Evolutionary conservation across 2,888 invertebrate genomes (phyloP), one percentile per base, ranked within the genome.

Genomic region (Orthonychiurus folsomi): DNA sequence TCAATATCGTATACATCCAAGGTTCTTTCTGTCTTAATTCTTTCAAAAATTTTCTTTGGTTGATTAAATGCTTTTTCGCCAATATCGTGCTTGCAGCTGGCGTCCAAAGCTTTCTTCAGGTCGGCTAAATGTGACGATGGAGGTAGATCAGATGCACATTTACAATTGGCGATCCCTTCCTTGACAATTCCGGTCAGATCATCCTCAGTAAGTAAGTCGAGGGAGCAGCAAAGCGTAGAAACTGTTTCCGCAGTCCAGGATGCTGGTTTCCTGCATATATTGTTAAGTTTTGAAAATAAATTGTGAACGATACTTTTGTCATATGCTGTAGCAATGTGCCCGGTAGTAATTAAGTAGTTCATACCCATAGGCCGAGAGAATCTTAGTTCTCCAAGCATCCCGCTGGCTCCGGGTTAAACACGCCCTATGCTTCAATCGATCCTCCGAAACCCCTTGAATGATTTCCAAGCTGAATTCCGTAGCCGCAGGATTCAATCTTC

Each of bases 51-150:
- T 55, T 59, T 57, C 56, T 67, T 71, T 15, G 66, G 28, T 2
- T 57, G 53, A 1, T 50, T 12, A 1, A 27, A 56, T n/a, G 61
- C 20, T 15, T 63, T 59, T 21, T 61, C 63, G 12, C 62, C 67
- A 2, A 68, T 20, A 56, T 69, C 69, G 58, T 71, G 66, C 20
- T 64, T 63, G 50, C 71, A 71, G 56, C 62, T 67, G 1, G 62
- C 64, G 3, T 71, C 63, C 20, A 71, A 48, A 1, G 64, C 47
- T 24, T 67, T 65, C 50, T 66, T 69, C 52, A 70, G 28, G 47
- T 72, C 68, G 25, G 59, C 27, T 24, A 72, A 37, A 60, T 72
- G 72, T 25, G 69, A 66, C 2, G 70, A 70, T 15, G 72, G 70
- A 20, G 60, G 62, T 21, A 60, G 54, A 48, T 72, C 72, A 3